Evolutionary conservation across 1,140 invertebrate genomes (phyloP).

Genomic region (Euwallacea fornicatus): DNA sequence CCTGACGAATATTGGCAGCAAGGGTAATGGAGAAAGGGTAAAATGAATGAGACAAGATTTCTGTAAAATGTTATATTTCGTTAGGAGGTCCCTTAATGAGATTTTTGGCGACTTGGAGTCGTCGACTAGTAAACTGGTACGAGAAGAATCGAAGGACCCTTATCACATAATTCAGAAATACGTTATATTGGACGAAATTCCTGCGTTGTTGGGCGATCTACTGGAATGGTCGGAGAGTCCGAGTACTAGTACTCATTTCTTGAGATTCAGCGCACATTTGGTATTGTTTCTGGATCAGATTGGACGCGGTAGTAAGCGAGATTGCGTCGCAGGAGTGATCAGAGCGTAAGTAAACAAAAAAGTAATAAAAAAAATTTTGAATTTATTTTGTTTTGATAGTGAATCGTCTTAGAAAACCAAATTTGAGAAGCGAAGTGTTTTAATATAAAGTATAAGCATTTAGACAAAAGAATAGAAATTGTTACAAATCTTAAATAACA

Average conservation of each 20-base stretch:
- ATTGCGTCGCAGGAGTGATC: conserved; percentile 72
- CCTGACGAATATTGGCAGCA: conserved; percentile 80
- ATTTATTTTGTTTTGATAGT: no score
- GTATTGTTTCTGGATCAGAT: conserved; percentile 80
- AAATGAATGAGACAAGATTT: no score
- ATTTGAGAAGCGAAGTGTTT: not conserved
- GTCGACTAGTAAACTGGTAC: conserved; percentile 58
- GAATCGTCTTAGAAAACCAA: not conserved
- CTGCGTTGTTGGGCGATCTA: conserved; percentile 64
- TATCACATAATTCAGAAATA: conserved; percentile 75
- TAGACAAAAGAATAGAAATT: no score
- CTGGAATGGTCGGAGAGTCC: conserved; percentile 50
- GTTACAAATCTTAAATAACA: no score
- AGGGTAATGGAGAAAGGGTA: conserved; percentile 54
- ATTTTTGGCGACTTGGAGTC: conserved; percentile 68
- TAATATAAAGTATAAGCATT: no score
- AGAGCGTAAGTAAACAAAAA: conserved; percentile 61
- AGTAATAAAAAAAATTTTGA: no score
- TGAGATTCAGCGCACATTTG: conserved; percentile 83
- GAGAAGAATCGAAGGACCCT: conserved; percentile 59
- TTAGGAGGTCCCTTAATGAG: conserved; percentile 68
- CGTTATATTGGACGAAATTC: conserved; percentile 73
- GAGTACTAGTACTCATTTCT: conserved; percentile 59
- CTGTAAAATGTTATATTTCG: no score
- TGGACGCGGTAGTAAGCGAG: conserved; percentile 67